Base-by-base conservation (phyloP, 2,888 invertebrate species). In the Drosophila falleni region DNA sequence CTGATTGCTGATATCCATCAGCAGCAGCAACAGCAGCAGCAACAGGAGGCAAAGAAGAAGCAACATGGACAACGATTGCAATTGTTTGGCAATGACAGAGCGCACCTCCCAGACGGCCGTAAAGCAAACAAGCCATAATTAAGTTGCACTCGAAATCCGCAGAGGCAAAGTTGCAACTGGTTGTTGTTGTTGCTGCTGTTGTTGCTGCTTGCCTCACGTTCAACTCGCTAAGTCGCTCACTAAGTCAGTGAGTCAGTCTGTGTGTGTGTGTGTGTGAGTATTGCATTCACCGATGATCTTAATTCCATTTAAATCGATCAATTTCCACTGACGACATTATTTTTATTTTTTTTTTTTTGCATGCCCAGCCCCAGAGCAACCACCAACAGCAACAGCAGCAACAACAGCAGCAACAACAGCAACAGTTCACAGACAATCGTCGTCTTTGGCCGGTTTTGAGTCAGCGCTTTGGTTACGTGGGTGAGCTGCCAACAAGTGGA, bases 241-340 rank as follows among this genome's bases (percentile, higher is more conserved):
- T 87, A 87, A 87, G 86, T 87, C 86, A 87, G 87, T 87, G 86
- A 89, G 86, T 87, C 89, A 86, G 75, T 63, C 64, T 41, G 58
- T 50, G 33, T 42, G 15, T 49, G 16, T 46, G 51, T 44, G 37
- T 41, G 37, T 54, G 23, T 55, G 42, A 46, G 51, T 55, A 26
- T 49, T 60, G 41, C 69, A 50, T 51, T 58, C 59, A 74, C 71
- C 83, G 90, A 89, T 89, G 89, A 89, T 89, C 90, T 90, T 90
- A 89, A 89, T 89, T 89, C 89, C 89, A 81, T 90, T 90, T 89
- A 89, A 89, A 89, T 89, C 89, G 89, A 89, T 90, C 90, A 90
- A 90, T 89, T 90, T 90, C 83, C 83, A 70, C 86, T 89, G 88
- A 89, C 89, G 89, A 89, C 89, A 89, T 89, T 89, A 88, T 23